Conservation (phyloP, 2,888 invertebrate genomes). For the Tenthredo mesomela region DNA sequence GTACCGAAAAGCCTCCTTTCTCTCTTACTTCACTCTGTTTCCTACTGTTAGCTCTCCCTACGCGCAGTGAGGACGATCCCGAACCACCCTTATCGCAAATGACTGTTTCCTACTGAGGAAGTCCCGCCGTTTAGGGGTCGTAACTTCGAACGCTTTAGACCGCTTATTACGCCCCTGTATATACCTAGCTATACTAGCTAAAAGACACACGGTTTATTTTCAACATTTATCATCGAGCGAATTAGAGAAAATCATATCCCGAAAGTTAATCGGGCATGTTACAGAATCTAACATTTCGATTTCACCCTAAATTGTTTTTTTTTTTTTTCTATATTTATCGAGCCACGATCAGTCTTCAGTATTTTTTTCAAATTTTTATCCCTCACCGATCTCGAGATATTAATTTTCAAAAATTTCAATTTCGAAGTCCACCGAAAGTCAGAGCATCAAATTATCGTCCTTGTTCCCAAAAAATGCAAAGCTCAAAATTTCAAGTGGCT, state of each 20-base stretch:
- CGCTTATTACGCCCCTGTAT: constrained; percentile 2
- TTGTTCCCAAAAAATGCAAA: too few species aligned
- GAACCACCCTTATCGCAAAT: constrained; percentile 74
- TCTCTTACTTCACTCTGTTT: constrained; percentile 53
- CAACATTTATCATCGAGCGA: neutral
- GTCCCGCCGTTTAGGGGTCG: constrained; percentile 70
- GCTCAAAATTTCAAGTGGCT: too few species aligned
- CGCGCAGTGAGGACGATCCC: constrained; percentile 43
- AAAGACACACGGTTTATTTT: neutral
- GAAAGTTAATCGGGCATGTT: too few species aligned
- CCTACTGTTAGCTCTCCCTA: constrained; percentile 51
- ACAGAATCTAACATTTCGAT: too few species aligned
- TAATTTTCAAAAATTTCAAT: too few species aligned
- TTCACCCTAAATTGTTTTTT: too few species aligned
- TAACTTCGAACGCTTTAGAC: constrained; percentile 40
- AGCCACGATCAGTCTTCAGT: too few species aligned
- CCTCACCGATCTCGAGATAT: too few species aligned
- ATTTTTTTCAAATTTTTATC: too few species aligned
- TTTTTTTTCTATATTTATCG: too few species aligned
- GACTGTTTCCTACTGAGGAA: constrained; percentile 74
- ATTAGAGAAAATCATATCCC: neutral
- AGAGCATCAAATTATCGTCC: too few species aligned
- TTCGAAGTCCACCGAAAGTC: too few species aligned
- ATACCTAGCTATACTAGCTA: neutral
- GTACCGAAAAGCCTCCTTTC: constrained; percentile 57